Evolutionary conservation across 2,113 vertebrate species (phyloP), one percentile per base, ranked within the genome.

Genomic region (Ovis canadensis): DNA sequence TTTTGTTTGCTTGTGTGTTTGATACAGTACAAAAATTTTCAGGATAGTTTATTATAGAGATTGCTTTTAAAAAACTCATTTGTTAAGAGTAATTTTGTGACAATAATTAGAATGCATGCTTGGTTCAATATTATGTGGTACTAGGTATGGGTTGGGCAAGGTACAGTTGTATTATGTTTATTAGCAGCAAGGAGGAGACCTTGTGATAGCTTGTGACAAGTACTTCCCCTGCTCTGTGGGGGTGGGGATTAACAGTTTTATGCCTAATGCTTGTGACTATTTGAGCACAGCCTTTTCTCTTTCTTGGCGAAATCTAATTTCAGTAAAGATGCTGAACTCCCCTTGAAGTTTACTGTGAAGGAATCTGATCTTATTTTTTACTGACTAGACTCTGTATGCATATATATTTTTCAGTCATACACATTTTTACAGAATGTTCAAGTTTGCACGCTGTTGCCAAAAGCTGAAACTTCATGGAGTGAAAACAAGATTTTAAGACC

Each of bases 311-410:
- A 81, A 89, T 80, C 48, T 91, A n/a, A 45, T 81, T 57, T 96
- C 48, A 88, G 5, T 91, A 92, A 50, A 90, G n/a, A 64, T 59
- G 7, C 48, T 88, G 55, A 78, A 78, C 54, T 88, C 4, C 29
- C 21, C 13, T 95, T 77, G 54, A 96, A 71, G 29, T 83, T 95
- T 36, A 85, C 88, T 94, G 52, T 74, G 64, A 91, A 92, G n/a
- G 29, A 83, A 55, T 94, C 82, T 80, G 16, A 93, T 94, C 91
- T 90, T 90, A 48, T 55, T 64, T 86, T 96, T 96, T 94, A 92
- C 40, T 90, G 19, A 74, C 45, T 89, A 43, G 45, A 71, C 81
- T 95, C 36, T 90, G 48, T 17, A 36, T 95, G 50, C 13, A 27
- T 87, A n/a, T 17, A 9, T 93, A 27, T 78, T 52, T 91, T 94